Evolutionary conservation across 2,888 invertebrate species (phyloP).

Genomic region (Gryllus longicercus): DNA sequence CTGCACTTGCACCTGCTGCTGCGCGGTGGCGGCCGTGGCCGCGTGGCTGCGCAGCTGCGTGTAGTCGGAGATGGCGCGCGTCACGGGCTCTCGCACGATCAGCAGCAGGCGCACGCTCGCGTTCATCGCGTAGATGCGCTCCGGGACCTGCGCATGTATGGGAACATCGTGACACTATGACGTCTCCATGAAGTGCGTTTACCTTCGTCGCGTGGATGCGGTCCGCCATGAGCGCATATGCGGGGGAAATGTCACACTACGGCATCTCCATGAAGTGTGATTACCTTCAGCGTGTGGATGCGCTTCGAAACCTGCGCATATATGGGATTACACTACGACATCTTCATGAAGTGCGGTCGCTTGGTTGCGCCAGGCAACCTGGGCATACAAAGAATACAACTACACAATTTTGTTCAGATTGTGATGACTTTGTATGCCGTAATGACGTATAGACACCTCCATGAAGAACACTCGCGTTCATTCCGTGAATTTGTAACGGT

Average conservation of each 20-base stretch:
- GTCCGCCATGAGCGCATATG: slow-evolving; percentile 59
- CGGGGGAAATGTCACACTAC: no score
- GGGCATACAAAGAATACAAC: no score
- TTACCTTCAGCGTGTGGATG: slow-evolving; percentile 89
- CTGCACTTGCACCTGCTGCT: slow-evolving; percentile 42
- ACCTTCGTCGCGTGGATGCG: slow-evolving; percentile 92
- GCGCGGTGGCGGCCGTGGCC: slow-evolving; percentile 66
- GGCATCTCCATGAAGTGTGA: slow-evolving; percentile 59
- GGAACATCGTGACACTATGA: no score
- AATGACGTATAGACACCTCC: slow-evolving; percentile 47
- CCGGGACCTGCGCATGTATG: slow-evolving; percentile 66
- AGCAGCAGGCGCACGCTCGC: slow-evolving; percentile 84
- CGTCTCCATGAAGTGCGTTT: slow-evolving; percentile 56
- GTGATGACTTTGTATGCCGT: no score
- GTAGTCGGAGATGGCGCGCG: slow-evolving; percentile 94
- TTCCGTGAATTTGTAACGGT: slow-evolving; percentile 70
- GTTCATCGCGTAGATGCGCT: slow-evolving; percentile 91
- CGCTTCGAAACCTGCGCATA: slow-evolving; percentile 77
- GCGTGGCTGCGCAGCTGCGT: slow-evolving; percentile 85
- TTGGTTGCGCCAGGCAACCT: no score
- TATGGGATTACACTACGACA: no score
- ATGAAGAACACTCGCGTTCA: slow-evolving; percentile 85
- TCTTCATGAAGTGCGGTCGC: no score
- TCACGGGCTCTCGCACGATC: slow-evolving; percentile 94
- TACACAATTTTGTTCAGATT: no score